Evolutionary conservation across 2,888 invertebrate species (phyloP).

Genomic region (Rutpela maculata): DNA sequence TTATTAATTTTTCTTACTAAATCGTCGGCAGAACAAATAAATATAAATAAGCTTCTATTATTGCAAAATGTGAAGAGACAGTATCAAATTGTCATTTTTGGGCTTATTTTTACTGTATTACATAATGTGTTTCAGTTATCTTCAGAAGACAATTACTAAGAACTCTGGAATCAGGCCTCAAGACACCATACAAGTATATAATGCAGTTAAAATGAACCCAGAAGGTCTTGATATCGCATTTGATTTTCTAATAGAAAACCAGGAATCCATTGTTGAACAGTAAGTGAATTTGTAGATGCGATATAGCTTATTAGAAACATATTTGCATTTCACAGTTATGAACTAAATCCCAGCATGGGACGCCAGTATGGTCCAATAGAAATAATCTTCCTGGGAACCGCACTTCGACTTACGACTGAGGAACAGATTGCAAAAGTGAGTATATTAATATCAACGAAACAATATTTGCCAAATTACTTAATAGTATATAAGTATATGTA

Average conservation of each 20-base stretch:
- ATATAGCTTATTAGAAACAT: not conserved
- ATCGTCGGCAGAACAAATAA: too few species aligned
- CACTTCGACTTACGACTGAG: not conserved
- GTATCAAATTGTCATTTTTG: too few species aligned
- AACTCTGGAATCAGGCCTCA: not conserved
- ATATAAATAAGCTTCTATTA: too few species aligned
- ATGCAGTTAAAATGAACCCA: not conserved
- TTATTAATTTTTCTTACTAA: not conserved
- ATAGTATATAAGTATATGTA: too few species aligned
- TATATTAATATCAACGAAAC: not conserved
- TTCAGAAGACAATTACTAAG: not conserved
- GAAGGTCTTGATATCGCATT: slow-evolving; percentile 19
- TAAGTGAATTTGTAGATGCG: not conserved
- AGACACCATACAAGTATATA: not conserved
- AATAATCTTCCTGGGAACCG: not conserved
- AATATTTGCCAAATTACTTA: too few species aligned
- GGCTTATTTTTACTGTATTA: too few species aligned
- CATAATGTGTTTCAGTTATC: slow-evolving; percentile 10
- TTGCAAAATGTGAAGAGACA: too few species aligned
- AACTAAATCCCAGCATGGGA: not conserved
- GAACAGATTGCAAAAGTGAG: not conserved
- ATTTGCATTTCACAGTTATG: not conserved
- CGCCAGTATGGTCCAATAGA: not conserved
- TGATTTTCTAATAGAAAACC: slow-evolving; percentile 21
- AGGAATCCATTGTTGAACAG: not conserved